These are phyloP conservation scores for Monodelphis domestica DNA, from an alignment of 2,797 vertebrate species.

Conservation along the genomic window DNA sequence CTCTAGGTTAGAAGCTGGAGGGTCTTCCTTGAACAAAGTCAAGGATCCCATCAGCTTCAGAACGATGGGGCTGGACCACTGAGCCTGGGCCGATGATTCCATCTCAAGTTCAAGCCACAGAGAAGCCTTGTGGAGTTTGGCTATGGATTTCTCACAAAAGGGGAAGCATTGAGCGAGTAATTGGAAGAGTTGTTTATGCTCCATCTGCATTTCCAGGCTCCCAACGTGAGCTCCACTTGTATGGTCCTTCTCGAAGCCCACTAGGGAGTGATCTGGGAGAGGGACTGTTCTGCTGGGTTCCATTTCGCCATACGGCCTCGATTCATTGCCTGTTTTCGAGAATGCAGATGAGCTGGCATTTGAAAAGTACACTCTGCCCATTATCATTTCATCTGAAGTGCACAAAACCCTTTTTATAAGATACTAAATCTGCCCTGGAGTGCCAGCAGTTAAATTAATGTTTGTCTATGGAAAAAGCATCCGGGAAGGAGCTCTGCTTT, in stretches of 20 bases:
- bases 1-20: neutral
- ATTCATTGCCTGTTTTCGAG: neutral
- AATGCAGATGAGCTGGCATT: neutral
- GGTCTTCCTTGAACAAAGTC: neutral
- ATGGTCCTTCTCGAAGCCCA: neutral
- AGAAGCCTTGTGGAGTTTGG: neutral
- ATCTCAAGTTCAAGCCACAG: neutral
- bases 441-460: neutral
- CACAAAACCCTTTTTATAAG: constrained; percentile 7
- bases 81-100: neutral
- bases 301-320: neutral
- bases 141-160: neutral
- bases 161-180: neutral
- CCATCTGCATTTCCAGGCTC: neutral
- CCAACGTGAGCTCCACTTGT: neutral
- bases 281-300: neutral
- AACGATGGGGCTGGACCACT: neutral
- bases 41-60: neutral
- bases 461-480: neutral
- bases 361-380: constrained; percentile 1
- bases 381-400: neutral
- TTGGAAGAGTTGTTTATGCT: neutral
- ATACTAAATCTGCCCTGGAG: neutral
- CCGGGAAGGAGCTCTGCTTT: neutral
- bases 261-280: neutral